Evolutionary conservation across 2,113 vertebrate species (phyloP), one percentile per base, ranked within the genome.

Genomic region (Paramisgurnus dabryanus): DNA sequence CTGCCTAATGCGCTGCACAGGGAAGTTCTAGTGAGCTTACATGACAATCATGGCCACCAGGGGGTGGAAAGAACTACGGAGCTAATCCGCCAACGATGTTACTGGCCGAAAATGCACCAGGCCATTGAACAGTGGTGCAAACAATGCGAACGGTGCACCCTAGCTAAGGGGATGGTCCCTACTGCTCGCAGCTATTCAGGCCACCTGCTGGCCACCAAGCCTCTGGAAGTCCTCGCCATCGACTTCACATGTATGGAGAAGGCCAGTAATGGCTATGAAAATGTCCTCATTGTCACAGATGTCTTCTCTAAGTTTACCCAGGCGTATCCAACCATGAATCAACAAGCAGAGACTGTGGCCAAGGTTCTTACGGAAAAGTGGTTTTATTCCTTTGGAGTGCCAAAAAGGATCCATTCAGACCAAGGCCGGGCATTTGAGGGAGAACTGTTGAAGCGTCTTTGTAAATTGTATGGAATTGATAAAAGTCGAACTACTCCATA

Each of bases 21-120:
- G 6, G 69, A 71, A n/a, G 47, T 53, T 4, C 47, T 71, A 9
- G 50, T 17, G 1, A 22, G 69, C 5, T 45, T 71, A 5, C 69
- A 71, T 71, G 47, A 71, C 8, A 71, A 53, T 6, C 69, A 71
- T 53, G 69, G 69, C 3, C 69, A 71, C 47, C 45, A 71, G n/a
- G 45, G 69, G 18, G 64, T 66, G 5, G 64, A 70, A 9, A 40
- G 45, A 2, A 70, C 67, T 9, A 70, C 47, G 4, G 11, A 27
- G 6, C 8, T 71, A 2, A 5, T 71, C 1, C 18, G 68, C 0
- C 68, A 71, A 6, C 49, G 68, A 4, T 49, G 68, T 10, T 71
- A 71, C 11, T 71, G 68, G 47, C 47, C 47, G 13, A 50, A 22
- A 1, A 71, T 71, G 68, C 53, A 45, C 18, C 68, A 34, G 11